A percentile compares a stretch with the other conserved stretches of the same genome.
Conservation (phyloP, 2,888 invertebrate species). For the Agrotis clavis region DNA sequence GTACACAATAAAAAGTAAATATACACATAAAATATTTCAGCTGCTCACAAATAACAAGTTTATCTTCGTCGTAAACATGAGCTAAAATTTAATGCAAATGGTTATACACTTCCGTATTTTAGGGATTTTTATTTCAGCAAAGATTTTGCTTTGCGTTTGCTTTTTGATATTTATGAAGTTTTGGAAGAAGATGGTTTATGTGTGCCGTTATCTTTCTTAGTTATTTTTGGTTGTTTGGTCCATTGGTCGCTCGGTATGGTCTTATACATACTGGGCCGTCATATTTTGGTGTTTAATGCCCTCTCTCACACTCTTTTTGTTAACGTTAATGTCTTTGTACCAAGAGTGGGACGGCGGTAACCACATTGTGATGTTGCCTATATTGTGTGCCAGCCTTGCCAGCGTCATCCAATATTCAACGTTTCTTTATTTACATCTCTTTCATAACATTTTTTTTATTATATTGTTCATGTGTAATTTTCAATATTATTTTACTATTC, state of each 20-base stretch:
- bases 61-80: slow-evolving; percentile 70
- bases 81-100: slow-evolving; percentile 65
- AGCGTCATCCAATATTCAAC: background rate
- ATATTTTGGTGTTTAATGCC: background rate
- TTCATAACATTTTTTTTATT: too few species aligned
- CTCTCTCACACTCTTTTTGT: background rate
- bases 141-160: slow-evolving; percentile 52
- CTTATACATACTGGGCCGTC: too few species aligned
- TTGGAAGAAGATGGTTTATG: slow-evolving; percentile 18
- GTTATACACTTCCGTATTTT: slow-evolving; percentile 58
- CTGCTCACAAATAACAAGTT: slow-evolving; percentile 65
- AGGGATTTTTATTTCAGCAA: slow-evolving; percentile 53
- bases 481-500: too few species aligned
- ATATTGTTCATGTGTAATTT: too few species aligned
- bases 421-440: too few species aligned
- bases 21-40: slow-evolving; percentile 69
- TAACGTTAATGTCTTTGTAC: background rate
- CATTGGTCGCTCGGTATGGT: background rate
- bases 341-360: background rate
- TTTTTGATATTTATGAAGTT: slow-evolving; percentile 41
- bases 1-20: slow-evolving; percentile 63
- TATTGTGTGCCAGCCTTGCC: background rate
- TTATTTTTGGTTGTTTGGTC: background rate
- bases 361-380: too few species aligned
- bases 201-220: slow-evolving; percentile 7